These are phyloP conservation scores for Trimorus sp. DNA, from an alignment of 2,888 invertebrate genomes.

Conservation along the genomic window DNA sequence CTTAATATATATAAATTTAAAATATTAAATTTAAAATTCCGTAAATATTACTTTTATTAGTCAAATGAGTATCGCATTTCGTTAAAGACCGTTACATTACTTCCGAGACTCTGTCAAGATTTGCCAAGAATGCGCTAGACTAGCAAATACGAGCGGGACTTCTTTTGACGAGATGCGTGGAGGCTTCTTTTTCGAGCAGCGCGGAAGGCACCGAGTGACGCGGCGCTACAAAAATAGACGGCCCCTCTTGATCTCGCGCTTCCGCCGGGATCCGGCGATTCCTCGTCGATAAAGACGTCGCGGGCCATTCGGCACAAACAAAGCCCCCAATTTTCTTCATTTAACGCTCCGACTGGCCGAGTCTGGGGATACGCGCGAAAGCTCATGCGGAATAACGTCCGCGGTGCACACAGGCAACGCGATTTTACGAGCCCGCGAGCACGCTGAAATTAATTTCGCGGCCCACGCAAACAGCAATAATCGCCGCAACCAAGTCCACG, in stretches of 20 bases:
- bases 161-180: too few relatives aligned
- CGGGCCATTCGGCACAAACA: constrained; percentile 41
- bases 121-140: too few relatives aligned
- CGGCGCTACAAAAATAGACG: constrained; percentile 32
- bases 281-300: constrained; percentile 26
- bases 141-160: too few relatives aligned
- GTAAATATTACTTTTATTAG: too few relatives aligned
- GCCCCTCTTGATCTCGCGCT: constrained; percentile 37
- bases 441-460: constrained; percentile 68
- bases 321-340: constrained; percentile 55
- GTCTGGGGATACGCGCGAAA: constrained; percentile 31
- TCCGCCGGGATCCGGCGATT: constrained; percentile 25
- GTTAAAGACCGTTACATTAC: too few relatives aligned
- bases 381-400: constrained; percentile 49
- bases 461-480: constrained; percentile 57
- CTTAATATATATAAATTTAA: too few relatives aligned
- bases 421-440: constrained; percentile 61
- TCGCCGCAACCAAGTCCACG: constrained; percentile 49
- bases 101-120: too few relatives aligned
- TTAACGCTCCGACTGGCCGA: constrained; percentile 32
- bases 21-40: too few relatives aligned
- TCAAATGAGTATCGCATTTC: too few relatives aligned
- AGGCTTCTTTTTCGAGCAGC: background rate
- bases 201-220: background rate
- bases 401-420: constrained; percentile 51